Base-by-base conservation (phyloP, 2,797 vertebrate genomes). In the Sebastolobus alascanus region DNA sequence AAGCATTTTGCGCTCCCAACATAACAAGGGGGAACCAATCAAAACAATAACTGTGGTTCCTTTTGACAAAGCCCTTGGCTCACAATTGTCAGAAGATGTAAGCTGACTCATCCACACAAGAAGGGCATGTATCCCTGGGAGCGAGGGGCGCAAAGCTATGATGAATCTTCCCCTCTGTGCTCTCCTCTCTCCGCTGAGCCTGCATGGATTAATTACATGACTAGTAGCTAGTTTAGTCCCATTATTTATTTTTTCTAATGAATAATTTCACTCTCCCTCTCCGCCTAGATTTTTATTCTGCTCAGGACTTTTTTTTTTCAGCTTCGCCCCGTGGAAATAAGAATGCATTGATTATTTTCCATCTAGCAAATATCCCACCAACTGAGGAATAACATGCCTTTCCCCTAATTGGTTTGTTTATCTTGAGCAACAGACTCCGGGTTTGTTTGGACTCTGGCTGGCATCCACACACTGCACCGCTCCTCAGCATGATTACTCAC, bases 341-440 rank as follows among this genome's bases (percentile, higher is more conserved):
- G 91, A 94, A 93, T 91, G 87, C 91, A 94, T 94, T 94, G 94
- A 94, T 94, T 94, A 93, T 94, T 94, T 94, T 94, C 93, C 91
- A 93, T 94, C 90, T 86, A 85, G 92, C 91, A 93, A 94, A 93
- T 94, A 93, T 92, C 92, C 90, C 91, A 92, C 92, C 90, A 85
- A 91, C 92, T 91, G 94, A 94, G 91, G 92, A 94, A 94, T 92
- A 94, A 93, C 91, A 91, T 94, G 90, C 93, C 93, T 94, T 92
- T 84, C 90, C 90, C 89, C 92, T 95, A 95, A 96, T 95, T 95
- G 93, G 93, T 95, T 94, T 95, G 93, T 95, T 95, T 95, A 95
- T 95, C 94, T 94, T 93, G 90, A 93, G 93, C 90, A 93, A 92
- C 94, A 94, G 94, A 94, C 94, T 93, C 90, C 64, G 91, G 92